These are phyloP conservation scores for Drosophila tani DNA, from an alignment of 1,140 invertebrate species.

Conservation along the genomic window DNA sequence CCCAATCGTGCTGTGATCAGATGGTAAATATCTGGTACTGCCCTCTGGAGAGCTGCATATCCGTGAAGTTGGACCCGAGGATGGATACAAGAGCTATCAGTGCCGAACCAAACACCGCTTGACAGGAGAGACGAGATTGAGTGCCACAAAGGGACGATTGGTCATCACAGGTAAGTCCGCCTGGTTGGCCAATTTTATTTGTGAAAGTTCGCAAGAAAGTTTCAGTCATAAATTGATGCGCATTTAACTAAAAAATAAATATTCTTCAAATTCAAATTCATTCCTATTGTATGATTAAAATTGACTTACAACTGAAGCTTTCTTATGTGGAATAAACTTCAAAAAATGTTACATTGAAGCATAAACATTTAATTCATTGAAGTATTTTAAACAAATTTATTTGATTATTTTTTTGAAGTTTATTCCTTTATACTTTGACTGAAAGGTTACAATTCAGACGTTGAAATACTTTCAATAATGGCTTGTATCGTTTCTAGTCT, in stretches of 20 bases:
- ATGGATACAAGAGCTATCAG: constrained; percentile 97
- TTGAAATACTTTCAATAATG: background rate
- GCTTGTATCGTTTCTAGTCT: constrained; percentile 2
- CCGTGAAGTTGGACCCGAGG: constrained; percentile 95
- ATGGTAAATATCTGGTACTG: constrained; percentile 96
- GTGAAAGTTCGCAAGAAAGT: constrained; percentile 12
- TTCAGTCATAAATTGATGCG: constrained; percentile 23
- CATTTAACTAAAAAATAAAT: background rate
- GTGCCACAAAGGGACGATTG: constrained; percentile 96
- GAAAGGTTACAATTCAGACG: constrained; percentile 1
- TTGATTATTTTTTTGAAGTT: constrained; percentile 21
- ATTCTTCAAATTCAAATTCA: background rate
- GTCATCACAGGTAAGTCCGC: constrained; percentile 96
- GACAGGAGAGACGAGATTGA: constrained; percentile 95
- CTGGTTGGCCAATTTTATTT: constrained; percentile 60
- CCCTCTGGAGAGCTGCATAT: constrained; percentile 97
- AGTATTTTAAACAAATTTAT: background rate
- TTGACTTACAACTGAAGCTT: constrained; percentile 36
- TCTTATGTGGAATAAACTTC: constrained; percentile 41
- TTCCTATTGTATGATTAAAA: background rate
- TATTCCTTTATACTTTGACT: constrained; percentile 4
- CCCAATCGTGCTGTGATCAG: constrained; percentile 85
- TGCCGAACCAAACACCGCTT: constrained; percentile 97
- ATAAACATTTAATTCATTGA: background rate
- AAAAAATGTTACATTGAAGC: constrained; percentile 9